Base-by-base conservation (phyloP, 2,113 vertebrate species). In the Budorcas taxicolor region DNA sequence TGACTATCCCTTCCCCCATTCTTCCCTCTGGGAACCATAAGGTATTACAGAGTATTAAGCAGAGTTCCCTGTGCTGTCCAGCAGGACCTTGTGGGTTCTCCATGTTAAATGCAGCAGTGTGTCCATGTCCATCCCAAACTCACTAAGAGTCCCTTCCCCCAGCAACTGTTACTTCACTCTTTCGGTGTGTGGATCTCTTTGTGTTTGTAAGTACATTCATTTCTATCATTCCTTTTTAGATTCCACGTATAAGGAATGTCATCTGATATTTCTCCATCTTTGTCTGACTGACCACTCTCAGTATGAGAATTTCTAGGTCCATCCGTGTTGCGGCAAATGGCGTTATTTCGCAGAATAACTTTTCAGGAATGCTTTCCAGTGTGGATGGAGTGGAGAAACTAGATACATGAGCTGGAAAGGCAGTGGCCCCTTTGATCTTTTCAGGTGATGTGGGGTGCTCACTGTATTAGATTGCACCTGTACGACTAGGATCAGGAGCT, bases 321-420 rank as follows among this genome's bases (percentile, higher is more conserved):
- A 5, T 67, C 33, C 1, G 2, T 11, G 17, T 67, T 67, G 33
- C 0, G 2, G 8, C 33, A 67, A 21, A 67, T 21, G 33, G 64
- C 33, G 1, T 67, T 21, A 36, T 67, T 21, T 67, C 0, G 1
- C 64, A 67, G 64, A 36, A 19, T 21, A 36, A 36, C 17, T 78
- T 45, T 78, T 52, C 29, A 23, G 19, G 40, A 50, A 23, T 52
- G 7, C 21, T 67, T 67, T 78, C 27, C 11, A 10, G 2, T 58
- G 53, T n/a, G 40, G 50, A n/a, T 29, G 4, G 29, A 62, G 17
- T 10, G 43, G 11, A 29, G 27, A 52, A 92, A 71, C 31, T 17
- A 19, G n/a, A 78, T 19, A 81, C 17, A 60, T 14, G 17, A 40
- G 21, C 33, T 67, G 33, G 17, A 36, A 67, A 10, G 17, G 40